Evolutionary conservation across 2,888 invertebrate genomes (phyloP), one percentile per base, ranked within the genome.

Genomic region (Zootermopsis nevadensis): DNA sequence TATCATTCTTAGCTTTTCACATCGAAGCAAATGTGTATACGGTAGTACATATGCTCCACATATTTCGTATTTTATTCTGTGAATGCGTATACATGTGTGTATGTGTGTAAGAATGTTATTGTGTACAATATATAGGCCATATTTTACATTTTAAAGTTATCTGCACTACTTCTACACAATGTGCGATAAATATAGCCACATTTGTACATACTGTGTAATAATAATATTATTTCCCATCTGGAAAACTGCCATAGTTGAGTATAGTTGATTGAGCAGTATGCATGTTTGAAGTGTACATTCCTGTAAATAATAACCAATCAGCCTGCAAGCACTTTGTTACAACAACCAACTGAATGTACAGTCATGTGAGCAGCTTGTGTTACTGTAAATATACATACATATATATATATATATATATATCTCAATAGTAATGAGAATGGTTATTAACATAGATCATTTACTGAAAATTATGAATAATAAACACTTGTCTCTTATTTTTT

Each of bases 201-300:
- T 79, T 79, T 79, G 79, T 79, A 79, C 27, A 79, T 79, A 79
- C 66, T 79, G 35, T 66, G 27, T 74, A 74, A 42, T 77, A 74
- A 42, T 77, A 53, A 53, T 77, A 77, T 76, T 76, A 76, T 77
- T 77, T 77, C 53, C 53, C 77, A 53, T 77, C 31, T 60, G 31
- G 48, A 77, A 38, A 79, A 79, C 79, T 79, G 79, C 79, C 79
- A 79, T 79, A 66, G 66, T 35, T 30, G 38, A 35, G 27, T 60
- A 6, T 79, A 79, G 79, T 35, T 76, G 60, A 60, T n/a, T 76
- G 38, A 42, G 38, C 42, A 69, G 15, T 10, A 24, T 74, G 74
- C 38, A 38, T 42, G 35, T 79, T 79, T 60, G 79, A 79, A 66
- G 79, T 77, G 77, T 79, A 79, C 79, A 66, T 79, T 79, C 33